These are phyloP conservation scores for Oenanthe oenanthe DNA, from an alignment of 2,113 vertebrate species.

Conservation along the genomic window DNA sequence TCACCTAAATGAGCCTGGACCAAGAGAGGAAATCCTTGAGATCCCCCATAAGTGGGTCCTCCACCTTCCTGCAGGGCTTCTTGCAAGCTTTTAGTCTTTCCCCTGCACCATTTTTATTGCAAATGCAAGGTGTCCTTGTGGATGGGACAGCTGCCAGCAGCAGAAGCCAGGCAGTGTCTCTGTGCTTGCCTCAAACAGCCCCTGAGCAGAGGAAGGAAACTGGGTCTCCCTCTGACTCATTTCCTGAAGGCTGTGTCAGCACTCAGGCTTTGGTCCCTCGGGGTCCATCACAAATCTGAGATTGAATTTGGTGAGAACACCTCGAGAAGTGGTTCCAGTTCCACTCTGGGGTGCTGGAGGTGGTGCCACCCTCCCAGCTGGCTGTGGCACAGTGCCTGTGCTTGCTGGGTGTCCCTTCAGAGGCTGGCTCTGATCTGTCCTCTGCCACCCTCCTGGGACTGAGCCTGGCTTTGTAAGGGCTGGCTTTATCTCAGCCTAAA, in stretches of 20 bases:
- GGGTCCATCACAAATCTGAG: neutral
- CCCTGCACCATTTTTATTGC: neutral
- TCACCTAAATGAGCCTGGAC: neutral
- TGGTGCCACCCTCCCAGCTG: fast-evolving
- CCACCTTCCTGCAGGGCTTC: neutral
- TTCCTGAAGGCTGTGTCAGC: conserved; percentile 50
- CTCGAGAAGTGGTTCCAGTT: neutral
- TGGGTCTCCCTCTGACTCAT: conserved; percentile 54
- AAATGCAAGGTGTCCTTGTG: neutral
- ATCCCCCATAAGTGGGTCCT: neutral
- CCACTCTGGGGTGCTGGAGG: neutral
- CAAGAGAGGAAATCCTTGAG: neutral
- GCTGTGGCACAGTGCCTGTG: neutral
- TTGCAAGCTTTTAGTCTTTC: neutral
- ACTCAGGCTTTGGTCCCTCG: neutral
- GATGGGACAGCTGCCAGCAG: neutral
- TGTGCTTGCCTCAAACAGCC: neutral
- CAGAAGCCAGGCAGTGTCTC: neutral
- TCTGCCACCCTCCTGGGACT: neutral
- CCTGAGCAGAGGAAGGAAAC: conserved; percentile 41
- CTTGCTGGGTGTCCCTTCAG: neutral
- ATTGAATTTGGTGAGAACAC: fast-evolving
- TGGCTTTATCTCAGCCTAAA: neutral
- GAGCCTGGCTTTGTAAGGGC: neutral
- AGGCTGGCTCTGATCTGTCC: neutral